Evolutionary conservation across 2,113 vertebrate species (phyloP).

Genomic region (Seriola quinqueradiata): DNA sequence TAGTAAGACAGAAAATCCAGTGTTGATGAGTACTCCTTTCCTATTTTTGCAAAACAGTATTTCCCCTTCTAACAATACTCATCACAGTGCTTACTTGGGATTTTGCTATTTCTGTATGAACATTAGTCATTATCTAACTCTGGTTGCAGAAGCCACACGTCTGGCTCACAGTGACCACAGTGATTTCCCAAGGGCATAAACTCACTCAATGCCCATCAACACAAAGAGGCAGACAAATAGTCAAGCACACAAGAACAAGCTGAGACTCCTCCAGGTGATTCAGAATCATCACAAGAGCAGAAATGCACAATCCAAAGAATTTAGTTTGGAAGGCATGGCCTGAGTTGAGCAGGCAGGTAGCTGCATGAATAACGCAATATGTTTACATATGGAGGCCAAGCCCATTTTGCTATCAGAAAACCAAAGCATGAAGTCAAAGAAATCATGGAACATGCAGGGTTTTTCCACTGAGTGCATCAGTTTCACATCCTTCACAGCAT

Average conservation of each 20-base stretch:
- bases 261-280: slow-evolving; percentile 14
- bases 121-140: slow-evolving; percentile 46
- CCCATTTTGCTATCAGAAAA: slow-evolving; percentile 35
- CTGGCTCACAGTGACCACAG: not conserved
- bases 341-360: slow-evolving; percentile 45
- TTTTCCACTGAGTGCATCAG: slow-evolving; percentile 15
- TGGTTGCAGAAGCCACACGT: not conserved
- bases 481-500: not conserved
- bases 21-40: not conserved
- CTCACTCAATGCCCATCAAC: not conserved
- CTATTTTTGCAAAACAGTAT: not conserved
- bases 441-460: not conserved
- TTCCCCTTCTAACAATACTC: not conserved
- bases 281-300: slow-evolving; percentile 22
- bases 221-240: not conserved
- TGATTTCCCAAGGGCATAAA: not conserved
- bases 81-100: not conserved
- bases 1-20: not conserved
- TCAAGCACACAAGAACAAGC: slow-evolving; percentile 50
- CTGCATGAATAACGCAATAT: slow-evolving; percentile 39
- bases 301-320: not conserved
- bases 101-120: not conserved
- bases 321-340: not conserved
- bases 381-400: not conserved
- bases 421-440: not conserved